Percentiles rank a stretch among this genome's conserved stretches.
These are phyloP conservation scores for Neodiprion virginianus DNA, from an alignment of 1,140 invertebrate species.

Conservation along the genomic window DNA sequence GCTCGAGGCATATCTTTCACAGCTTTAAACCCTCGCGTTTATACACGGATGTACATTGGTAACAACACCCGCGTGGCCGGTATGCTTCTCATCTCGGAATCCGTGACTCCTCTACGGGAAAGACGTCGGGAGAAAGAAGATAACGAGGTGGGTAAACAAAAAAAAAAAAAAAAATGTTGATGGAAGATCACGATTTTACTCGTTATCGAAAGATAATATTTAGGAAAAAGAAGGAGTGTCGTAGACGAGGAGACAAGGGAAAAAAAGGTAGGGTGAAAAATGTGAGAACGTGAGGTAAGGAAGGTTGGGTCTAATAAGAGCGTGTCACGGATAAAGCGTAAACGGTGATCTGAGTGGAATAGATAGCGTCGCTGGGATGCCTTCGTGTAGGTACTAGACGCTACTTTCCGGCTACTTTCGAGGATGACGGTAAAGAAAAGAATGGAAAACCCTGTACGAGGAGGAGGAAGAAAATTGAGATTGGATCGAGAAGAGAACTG, in stretches of 20 bases:
- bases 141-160: too few relatives aligned
- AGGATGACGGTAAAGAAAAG: neutral
- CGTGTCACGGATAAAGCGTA: constrained; percentile 19
- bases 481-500: constrained; percentile 29
- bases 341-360: constrained; percentile 25
- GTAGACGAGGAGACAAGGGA: neutral
- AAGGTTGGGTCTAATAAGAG: constrained; percentile 18
- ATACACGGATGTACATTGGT: neutral
- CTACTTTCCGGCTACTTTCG: constrained; percentile 13
- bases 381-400: too few relatives aligned
- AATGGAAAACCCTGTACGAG: constrained; percentile 9
- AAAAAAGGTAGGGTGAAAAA: neutral
- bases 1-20: neutral
- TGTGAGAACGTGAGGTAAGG: neutral
- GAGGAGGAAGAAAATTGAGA: constrained; percentile 40
- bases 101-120: too few relatives aligned
- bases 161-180: too few relatives aligned
- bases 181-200: too few relatives aligned
- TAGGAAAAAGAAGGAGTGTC: too few relatives aligned
- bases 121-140: too few relatives aligned
- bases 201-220: too few relatives aligned
- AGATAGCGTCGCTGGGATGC: constrained; percentile 7
- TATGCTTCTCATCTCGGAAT: neutral
- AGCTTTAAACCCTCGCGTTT: neutral
- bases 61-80: neutral